A percentile compares a stretch with the other conserved stretches of the same genome.
These are phyloP conservation scores for Mya arenaria DNA, from an alignment of 1,140 invertebrate genomes.

Conservation along the genomic window DNA sequence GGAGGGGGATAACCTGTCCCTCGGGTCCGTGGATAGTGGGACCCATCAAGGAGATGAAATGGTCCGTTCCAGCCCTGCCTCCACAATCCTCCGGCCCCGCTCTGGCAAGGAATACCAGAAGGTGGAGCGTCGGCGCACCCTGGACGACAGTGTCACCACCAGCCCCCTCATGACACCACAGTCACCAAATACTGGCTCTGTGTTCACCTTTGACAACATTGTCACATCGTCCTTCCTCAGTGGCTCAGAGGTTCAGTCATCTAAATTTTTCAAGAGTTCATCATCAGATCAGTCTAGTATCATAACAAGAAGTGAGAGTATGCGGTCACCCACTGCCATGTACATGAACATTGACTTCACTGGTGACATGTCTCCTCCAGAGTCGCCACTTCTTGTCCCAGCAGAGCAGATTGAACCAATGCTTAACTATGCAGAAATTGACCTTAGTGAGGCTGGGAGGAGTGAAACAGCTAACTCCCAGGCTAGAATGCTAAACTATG, in stretches of 20 bases:
- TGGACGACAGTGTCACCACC: slow-evolving; percentile 63
- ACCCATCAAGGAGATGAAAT: slow-evolving; percentile 60
- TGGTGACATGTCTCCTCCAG: slow-evolving; percentile 66
- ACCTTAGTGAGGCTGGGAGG: slow-evolving; percentile 58
- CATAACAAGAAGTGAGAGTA: slow-evolving; percentile 36
- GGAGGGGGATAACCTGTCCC: slow-evolving; percentile 84
- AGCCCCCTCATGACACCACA: slow-evolving; percentile 68
- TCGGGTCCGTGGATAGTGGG: slow-evolving; percentile 90
- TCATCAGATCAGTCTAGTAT: slow-evolving; percentile 41
- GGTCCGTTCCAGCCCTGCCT: slow-evolving; percentile 85
- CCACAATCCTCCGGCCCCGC: slow-evolving; percentile 90
- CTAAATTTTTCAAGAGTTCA: slow-evolving; percentile 42
- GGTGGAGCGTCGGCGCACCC: slow-evolving; percentile 84
- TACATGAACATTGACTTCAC: slow-evolving; percentile 65
- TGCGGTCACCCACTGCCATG: slow-evolving; percentile 48
- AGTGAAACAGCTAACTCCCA: slow-evolving; percentile 1
- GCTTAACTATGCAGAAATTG: slow-evolving; percentile 78
- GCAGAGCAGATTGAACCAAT: slow-evolving; percentile 67
- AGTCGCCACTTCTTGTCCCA: slow-evolving; percentile 54
- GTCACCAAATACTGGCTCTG: slow-evolving; percentile 67
- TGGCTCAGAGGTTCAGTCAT: slow-evolving; percentile 57
- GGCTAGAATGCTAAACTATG: slow-evolving; percentile 69
- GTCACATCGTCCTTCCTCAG: slow-evolving; percentile 53
- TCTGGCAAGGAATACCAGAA: slow-evolving; percentile 95
- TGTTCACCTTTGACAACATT: slow-evolving; percentile 76